These are phyloP conservation scores for Megamerina dolium DNA, from an alignment of 2,888 invertebrate genomes.

Conservation along the genomic window DNA sequence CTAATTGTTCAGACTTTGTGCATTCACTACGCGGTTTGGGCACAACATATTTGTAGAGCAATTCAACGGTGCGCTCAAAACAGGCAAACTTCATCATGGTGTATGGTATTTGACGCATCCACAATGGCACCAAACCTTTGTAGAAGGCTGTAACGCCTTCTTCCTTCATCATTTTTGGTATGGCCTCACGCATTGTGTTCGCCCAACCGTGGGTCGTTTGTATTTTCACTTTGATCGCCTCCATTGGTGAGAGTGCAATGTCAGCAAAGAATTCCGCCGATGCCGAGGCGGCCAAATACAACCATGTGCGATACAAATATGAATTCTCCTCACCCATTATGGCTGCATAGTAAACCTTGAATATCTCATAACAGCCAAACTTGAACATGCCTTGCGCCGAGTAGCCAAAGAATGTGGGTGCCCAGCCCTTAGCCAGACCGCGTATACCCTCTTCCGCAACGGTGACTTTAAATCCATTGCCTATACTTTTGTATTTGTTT, in stretches of 20 bases:
- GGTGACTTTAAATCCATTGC: slow-evolving; percentile 67
- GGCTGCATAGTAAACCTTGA: slow-evolving; percentile 66
- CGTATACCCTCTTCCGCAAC: slow-evolving; percentile 61
- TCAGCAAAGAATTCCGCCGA: slow-evolving; percentile 80
- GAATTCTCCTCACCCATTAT: slow-evolving; percentile 66
- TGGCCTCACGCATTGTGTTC: slow-evolving; percentile 62
- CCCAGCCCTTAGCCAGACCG: slow-evolving; percentile 77
- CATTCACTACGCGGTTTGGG: slow-evolving; percentile 75
- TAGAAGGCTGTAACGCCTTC: slow-evolving; percentile 72
- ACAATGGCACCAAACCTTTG: slow-evolving; percentile 70
- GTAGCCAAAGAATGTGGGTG: slow-evolving; percentile 75
- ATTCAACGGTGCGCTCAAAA: slow-evolving; percentile 75
- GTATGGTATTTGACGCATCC: slow-evolving; percentile 53
- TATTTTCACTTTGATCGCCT: slow-evolving; percentile 82
- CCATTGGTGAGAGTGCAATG: slow-evolving; percentile 82
- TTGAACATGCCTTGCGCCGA: slow-evolving; percentile 67
- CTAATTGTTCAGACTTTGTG: slow-evolving; percentile 67
- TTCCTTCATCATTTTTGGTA: slow-evolving; percentile 64
- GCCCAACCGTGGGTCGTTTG: slow-evolving; percentile 69
- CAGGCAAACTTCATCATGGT: slow-evolving; percentile 91
- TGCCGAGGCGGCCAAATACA: slow-evolving; percentile 74
- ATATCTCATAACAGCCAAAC: slow-evolving; percentile 78
- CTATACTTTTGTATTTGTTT: slow-evolving; percentile 69
- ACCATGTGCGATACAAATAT: slow-evolving; percentile 65
- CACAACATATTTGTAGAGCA: slow-evolving; percentile 63